Percentiles rank a stretch among this genome's conserved stretches.
Conservation (phyloP, 2,797 vertebrate species). For the Atherinosoma microstoma region DNA sequence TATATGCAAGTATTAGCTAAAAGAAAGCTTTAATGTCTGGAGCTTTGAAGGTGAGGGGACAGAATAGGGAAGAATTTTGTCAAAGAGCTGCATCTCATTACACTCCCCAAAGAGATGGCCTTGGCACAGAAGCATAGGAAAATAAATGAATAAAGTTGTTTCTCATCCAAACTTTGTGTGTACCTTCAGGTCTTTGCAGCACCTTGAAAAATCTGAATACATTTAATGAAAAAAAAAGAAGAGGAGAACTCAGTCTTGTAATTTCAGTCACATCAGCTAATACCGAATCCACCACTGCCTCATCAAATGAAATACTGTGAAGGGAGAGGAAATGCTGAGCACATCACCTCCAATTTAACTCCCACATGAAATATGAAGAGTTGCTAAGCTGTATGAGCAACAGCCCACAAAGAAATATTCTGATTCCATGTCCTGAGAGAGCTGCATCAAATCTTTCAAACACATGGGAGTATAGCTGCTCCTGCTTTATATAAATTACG, state of each 20-base stretch:
- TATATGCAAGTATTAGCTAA: conserved; percentile 5
- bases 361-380: conserved; percentile 64
- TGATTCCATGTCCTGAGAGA: conserved; percentile 18
- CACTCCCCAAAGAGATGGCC: conserved; percentile 48
- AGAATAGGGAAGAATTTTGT: conserved; percentile 36
- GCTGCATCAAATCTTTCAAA: conserved; percentile 29
- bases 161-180: conserved; percentile 72
- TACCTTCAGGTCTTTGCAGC: conserved; percentile 80
- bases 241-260: conserved; percentile 65
- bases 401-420: conserved; percentile 43
- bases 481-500: conserved; percentile 16
- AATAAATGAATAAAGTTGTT: conserved; percentile 58
- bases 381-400: conserved; percentile 43
- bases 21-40: conserved; percentile 14
- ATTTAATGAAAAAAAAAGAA: conserved; percentile 70
- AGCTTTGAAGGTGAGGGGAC: conserved; percentile 35
- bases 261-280: conserved; percentile 74
- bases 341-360: conserved; percentile 67
- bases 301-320: conserved; percentile 74
- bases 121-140: conserved; percentile 61
- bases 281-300: conserved; percentile 58
- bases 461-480: conserved; percentile 6
- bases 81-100: conserved; percentile 65
- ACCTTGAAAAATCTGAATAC: conserved; percentile 78
- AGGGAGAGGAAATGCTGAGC: conserved; percentile 64